Conservation (phyloP, 2,113 vertebrate species). For the Odontophorus gujanensis region DNA sequence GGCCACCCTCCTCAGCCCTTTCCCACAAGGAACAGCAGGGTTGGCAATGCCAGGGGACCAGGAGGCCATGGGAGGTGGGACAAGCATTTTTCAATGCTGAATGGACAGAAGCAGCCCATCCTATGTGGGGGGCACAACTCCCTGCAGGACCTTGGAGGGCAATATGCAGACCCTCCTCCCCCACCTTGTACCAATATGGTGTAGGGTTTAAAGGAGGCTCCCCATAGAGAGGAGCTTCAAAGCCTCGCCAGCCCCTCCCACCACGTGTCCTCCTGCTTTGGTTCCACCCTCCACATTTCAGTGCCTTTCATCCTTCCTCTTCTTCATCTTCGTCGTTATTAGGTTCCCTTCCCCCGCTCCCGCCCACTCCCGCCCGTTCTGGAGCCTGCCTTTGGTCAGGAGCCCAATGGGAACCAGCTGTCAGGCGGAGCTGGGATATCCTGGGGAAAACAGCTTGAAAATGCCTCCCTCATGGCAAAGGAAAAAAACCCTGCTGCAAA, state of each 20-base stretch:
- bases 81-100: neutral
- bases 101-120: slow-evolving; percentile 25
- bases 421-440: slow-evolving; percentile 58
- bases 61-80: neutral
- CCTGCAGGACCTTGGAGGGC: neutral
- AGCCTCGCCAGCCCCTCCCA: slow-evolving; percentile 56
- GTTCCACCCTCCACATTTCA: slow-evolving; percentile 63
- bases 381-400: slow-evolving; percentile 69
- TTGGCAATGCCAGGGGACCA: fast-evolving
- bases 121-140: neutral
- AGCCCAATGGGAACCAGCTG: slow-evolving; percentile 77
- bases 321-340: slow-evolving; percentile 67
- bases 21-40: neutral
- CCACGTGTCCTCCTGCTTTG: slow-evolving; percentile 60
- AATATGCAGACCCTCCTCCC: slow-evolving; percentile 29
- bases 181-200: slow-evolving; percentile 56
- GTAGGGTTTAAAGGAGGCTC: slow-evolving; percentile 71
- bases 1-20: neutral
- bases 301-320: slow-evolving; percentile 71
- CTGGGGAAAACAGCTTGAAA: slow-evolving; percentile 66
- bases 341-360: slow-evolving; percentile 51
- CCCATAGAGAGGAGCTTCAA: slow-evolving; percentile 70
- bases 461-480: slow-evolving; percentile 40
- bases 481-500: neutral
- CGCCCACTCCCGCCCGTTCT: slow-evolving; percentile 52